A percentile compares a stretch with the other conserved stretches of the same genome.
phyloP scores from a whole-genome alignment of 2,797 vertebrate species.

The Sebastes miniatus region DNA sequence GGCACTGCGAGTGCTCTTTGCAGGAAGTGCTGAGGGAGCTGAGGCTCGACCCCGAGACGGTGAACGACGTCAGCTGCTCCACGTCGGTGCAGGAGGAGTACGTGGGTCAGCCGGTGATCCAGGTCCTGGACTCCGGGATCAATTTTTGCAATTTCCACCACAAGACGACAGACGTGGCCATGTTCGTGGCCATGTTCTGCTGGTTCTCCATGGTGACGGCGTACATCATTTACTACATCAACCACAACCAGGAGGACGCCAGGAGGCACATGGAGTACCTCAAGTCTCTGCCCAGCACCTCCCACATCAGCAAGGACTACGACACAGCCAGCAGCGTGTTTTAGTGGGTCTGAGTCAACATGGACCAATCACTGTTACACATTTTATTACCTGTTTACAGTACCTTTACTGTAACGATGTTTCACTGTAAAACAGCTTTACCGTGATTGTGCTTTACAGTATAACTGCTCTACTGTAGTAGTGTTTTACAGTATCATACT shows the following conservation, averaged over 20 bases:
- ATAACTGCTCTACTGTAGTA: not conserved
- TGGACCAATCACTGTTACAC: not conserved
- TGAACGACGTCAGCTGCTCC: constrained; percentile 88
- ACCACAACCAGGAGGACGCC: constrained; percentile 93
- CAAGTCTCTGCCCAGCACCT: constrained; percentile 90
- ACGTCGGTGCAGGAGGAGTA: constrained; percentile 84
- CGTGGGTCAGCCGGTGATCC: constrained; percentile 86
- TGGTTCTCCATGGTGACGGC: constrained; percentile 98
- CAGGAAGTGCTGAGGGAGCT: constrained; percentile 92
- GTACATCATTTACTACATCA: constrained; percentile 91
- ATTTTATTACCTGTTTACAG: not conserved
- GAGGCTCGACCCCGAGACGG: constrained; percentile 90
- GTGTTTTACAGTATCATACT: not conserved
- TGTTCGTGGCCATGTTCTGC: constrained; percentile 97
- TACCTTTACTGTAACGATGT: not conserved
- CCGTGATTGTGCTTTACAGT: not conserved
- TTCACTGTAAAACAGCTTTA: not conserved
- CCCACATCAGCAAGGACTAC: constrained; percentile 76
- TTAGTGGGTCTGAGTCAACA: constrained; percentile 40
- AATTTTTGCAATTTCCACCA: constrained; percentile 93
- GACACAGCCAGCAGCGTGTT: constrained; percentile 81
- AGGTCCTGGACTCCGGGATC: constrained; percentile 90
- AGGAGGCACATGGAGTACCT: constrained; percentile 94
- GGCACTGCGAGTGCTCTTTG: constrained; percentile 93
- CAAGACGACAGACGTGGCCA: constrained; percentile 93